Conservation (phyloP, 2,113 vertebrate species). For the Sapajus apella region DNA sequence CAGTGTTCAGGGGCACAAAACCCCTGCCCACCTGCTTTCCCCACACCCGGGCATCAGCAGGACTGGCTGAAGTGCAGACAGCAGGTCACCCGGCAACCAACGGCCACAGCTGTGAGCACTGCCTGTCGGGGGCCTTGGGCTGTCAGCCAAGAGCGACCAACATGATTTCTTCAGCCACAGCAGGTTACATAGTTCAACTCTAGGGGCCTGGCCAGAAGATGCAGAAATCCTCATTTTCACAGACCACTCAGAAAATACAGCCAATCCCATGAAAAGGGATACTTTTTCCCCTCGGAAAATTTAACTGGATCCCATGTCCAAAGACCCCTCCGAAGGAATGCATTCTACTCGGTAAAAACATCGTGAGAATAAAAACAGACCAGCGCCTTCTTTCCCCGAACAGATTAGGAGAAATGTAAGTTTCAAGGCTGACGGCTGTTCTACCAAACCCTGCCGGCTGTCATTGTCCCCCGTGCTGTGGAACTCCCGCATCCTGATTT, state of each 20-base stretch:
- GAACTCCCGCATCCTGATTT: background rate
- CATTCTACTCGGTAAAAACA: background rate
- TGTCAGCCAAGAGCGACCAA: background rate
- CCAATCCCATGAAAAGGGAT: background rate
- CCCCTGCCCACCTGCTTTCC: constrained; percentile 72
- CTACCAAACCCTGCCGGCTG: background rate
- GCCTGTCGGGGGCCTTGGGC: accelerated
- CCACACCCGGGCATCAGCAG: constrained; percentile 43
- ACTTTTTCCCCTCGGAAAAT: background rate
- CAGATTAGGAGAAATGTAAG: background rate
- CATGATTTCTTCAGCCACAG: background rate
- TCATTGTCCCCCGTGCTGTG: background rate
- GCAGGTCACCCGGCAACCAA: accelerated
- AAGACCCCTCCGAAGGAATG: accelerated
- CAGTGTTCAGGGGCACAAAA: constrained; percentile 77
- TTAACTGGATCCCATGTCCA: background rate
- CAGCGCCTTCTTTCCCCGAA: background rate
- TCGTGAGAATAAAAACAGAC: accelerated
- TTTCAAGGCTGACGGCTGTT: background rate
- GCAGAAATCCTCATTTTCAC: constrained; percentile 10
- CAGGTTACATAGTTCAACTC: background rate
- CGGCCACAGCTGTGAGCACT: accelerated
- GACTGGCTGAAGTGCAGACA: background rate
- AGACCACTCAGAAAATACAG: background rate
- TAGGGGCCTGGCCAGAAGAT: background rate